Conservation (phyloP, 2,888 invertebrate genomes). For the Iphiclides podalirius region DNA sequence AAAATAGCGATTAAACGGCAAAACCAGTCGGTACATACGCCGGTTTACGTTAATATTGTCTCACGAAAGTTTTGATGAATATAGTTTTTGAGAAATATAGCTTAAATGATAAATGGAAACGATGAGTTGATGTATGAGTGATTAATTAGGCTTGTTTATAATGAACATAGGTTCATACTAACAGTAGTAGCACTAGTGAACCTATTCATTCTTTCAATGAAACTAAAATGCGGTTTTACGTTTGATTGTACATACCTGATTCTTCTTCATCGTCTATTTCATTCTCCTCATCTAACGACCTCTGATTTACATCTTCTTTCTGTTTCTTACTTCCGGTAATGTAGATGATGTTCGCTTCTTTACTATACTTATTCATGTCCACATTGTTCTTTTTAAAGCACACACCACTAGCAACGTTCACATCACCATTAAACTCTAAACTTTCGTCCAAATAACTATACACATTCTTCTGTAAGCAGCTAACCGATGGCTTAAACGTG, state of each 20-base stretch:
- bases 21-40: too few species aligned
- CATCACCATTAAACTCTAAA: slow-evolving; percentile 82
- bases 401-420: slow-evolving; percentile 83
- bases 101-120: too few species aligned
- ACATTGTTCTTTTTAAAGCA: slow-evolving; percentile 83
- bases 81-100: too few species aligned
- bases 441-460: slow-evolving; percentile 85
- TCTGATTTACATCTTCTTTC: slow-evolving; percentile 36
- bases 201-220: too few species aligned
- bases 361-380: slow-evolving; percentile 76
- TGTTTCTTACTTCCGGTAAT: slow-evolving; percentile 56
- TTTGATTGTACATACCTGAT: slow-evolving; percentile 64
- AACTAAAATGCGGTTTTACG: too few species aligned
- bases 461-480: slow-evolving; percentile 89
- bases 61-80: too few species aligned
- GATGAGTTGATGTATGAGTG: too few species aligned
- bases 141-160: too few species aligned
- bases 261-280: slow-evolving; percentile 60
- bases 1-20: too few species aligned
- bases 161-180: too few species aligned
- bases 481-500: slow-evolving; percentile 81
- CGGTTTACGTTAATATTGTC: too few species aligned
- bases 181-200: too few species aligned
- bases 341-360: slow-evolving; percentile 75
- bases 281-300: slow-evolving; percentile 59